Conservation (phyloP, 2,888 invertebrate genomes). For the Eustalomyia histrio region DNA sequence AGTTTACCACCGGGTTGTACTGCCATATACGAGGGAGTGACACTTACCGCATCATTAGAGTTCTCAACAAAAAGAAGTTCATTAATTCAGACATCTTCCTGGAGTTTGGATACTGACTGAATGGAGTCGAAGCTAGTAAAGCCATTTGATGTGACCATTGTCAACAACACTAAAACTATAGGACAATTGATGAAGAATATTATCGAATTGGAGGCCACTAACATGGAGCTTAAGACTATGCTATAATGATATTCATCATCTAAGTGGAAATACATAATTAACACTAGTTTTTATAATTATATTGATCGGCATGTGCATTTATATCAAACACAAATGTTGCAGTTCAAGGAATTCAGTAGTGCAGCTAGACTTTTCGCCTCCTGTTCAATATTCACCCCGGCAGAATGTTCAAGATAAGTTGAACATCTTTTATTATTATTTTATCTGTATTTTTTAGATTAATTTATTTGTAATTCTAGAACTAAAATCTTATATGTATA, state of each 20-base stretch:
- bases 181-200: neutral
- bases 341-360: neutral
- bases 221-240: neutral
- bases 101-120: neutral
- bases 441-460: too few relatives aligned
- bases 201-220: neutral
- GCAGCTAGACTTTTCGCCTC: neutral
- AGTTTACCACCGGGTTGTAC: neutral
- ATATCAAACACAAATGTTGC: neutral
- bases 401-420: constrained; percentile 14
- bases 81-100: neutral
- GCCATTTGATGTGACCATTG: too few relatives aligned
- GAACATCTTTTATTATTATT: too few relatives aligned
- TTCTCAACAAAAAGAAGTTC: neutral
- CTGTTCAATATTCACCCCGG: neutral
- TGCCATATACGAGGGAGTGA: neutral
- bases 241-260: neutral
- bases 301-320: neutral
- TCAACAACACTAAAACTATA: neutral
- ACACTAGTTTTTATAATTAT: neutral
- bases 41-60: neutral
- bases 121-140: constrained; percentile 12
- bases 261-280: neutral
- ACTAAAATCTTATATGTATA: too few relatives aligned
- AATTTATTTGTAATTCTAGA: too few relatives aligned